These are phyloP conservation scores for Valencia hispanica DNA, from an alignment of 2,797 vertebrate genomes.

Conservation along the genomic window DNA sequence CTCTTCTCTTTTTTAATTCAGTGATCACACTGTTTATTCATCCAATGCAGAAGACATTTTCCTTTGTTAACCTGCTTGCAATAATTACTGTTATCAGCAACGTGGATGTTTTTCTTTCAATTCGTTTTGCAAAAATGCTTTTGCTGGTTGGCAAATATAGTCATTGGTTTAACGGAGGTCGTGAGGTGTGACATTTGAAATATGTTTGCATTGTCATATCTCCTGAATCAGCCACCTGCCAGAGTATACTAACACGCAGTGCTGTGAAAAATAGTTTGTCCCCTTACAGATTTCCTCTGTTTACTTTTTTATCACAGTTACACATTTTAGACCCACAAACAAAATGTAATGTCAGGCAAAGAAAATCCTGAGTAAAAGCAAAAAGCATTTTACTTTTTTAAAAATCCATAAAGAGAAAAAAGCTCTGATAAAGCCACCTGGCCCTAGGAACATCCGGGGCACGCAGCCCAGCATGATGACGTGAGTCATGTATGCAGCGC, in stretches of 20 bases:
- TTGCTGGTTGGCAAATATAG: constrained; percentile 8
- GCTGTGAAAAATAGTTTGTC: not conserved
- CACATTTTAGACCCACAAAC: not conserved
- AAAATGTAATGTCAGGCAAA: not conserved
- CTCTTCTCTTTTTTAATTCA: constrained; percentile 13
- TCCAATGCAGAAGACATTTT: constrained; percentile 2
- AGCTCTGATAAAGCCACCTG: too few species aligned
- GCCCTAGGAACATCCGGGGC: too few species aligned
- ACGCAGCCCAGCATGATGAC: too few species aligned
- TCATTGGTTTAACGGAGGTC: constrained; percentile 10
- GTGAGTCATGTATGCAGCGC: too few species aligned
- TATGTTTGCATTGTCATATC: constrained; percentile 16
- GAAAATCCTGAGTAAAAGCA: not conserved
- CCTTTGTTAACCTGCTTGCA: constrained; percentile 2
- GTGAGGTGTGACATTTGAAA: constrained; percentile 14
- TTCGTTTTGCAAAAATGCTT: constrained; percentile 5
- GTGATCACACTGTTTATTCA: constrained; percentile 24
- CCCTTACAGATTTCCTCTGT: not conserved
- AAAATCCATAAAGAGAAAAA: not conserved
- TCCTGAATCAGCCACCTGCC: constrained; percentile 27
- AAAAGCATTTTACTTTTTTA: not conserved
- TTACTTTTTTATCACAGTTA: not conserved
- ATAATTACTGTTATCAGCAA: constrained; percentile 26
- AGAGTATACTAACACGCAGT: constrained; percentile 4
- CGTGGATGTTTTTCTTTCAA: constrained; percentile 13